Evolutionary conservation across 1,140 invertebrate genomes (phyloP).

Genomic region (Manduca sexta): DNA sequence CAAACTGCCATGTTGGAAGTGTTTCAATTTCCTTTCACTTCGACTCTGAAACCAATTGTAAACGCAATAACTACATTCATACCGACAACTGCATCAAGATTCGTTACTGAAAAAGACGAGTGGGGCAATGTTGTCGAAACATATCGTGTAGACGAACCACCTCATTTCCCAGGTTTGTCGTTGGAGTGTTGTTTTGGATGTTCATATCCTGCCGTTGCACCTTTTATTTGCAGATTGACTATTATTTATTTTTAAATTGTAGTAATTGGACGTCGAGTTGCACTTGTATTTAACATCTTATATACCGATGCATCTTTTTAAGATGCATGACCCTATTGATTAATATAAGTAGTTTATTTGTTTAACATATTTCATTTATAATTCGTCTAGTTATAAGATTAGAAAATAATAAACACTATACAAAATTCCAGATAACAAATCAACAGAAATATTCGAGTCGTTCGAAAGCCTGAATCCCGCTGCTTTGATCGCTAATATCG

Average conservation of each 20-base stretch:
- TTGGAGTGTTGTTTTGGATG: slow-evolving; percentile 51
- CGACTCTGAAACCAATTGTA: slow-evolving; percentile 65
- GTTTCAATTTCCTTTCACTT: slow-evolving; percentile 64
- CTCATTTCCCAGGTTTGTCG: slow-evolving; percentile 69
- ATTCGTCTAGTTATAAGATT: slow-evolving; percentile 1
- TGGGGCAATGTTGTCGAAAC: slow-evolving; percentile 64
- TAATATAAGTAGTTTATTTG: too few relatives aligned
- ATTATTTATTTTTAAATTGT: slow-evolving; percentile 11
- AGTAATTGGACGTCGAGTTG: slow-evolving; percentile 1
- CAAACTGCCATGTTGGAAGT: slow-evolving; percentile 73
- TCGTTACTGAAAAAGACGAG: slow-evolving; percentile 52
- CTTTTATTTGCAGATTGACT: slow-evolving; percentile 54
- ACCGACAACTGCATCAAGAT: slow-evolving; percentile 40
- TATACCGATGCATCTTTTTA: not conserved
- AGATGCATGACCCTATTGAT: not conserved
- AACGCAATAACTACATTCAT: slow-evolving; percentile 52
- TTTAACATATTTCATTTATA: slow-evolving; percentile 2
- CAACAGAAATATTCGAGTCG: slow-evolving; percentile 74
- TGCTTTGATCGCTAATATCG: slow-evolving; percentile 74
- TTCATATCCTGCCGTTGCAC: slow-evolving; percentile 48
- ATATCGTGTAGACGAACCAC: slow-evolving; percentile 69
- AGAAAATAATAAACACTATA: too few relatives aligned
- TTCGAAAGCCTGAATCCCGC: slow-evolving; percentile 77
- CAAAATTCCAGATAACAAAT: slow-evolving; percentile 61
- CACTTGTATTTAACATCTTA: slow-evolving; percentile 6